Base-by-base conservation (phyloP, 1,140 invertebrate genomes). In the Plodia interpunctella region DNA sequence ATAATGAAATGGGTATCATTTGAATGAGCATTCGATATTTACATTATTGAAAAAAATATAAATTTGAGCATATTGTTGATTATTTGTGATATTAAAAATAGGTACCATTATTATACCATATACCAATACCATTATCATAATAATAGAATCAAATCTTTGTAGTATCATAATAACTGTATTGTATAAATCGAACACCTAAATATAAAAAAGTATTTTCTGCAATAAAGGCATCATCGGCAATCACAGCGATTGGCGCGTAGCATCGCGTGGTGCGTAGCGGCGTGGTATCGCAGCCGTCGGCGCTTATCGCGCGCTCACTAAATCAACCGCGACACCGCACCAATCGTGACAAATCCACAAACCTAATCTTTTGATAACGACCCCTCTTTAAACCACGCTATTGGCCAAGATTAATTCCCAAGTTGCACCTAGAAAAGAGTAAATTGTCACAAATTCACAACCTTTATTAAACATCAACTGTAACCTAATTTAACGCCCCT, bases 281-380 rank as follows among this genome's bases (percentile, higher is more conserved):
- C 57, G 65, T 21, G 49, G 49, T 15, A 52, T 15, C 55, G 65
- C 58, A 21, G 30, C 19, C 57, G 62, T 49, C 49, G 60, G 25
- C 58, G 70, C 65, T 85, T 82, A 83, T 85, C 79, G 70, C 49
- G 35, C 15, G 50, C 63, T 49, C 53, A 64, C 73, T 83, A 84
- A 85, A 85, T 87, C 79, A 83, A 66, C 63, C 56, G 62, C 76
- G 84, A 87, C 78, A 78, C 74, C 71, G 66, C 72, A 68, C 76
- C 76, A 70, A 80, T 83, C 80, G 82, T 83, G 74, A 84, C 84
- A 83, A 85, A 87, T 85, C 78, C 79, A 62, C 80, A 68, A 74
- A 79, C 78, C 76, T 74, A 79, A 77, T 78, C 74, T 74, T 74
- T 70, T 74, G 83, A 86, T 86, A 83, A 83, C 73, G 54, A 63